Evolutionary conservation across 2,113 vertebrate genomes (phyloP).

Genomic region (Ptilonorhynchus violaceus): DNA sequence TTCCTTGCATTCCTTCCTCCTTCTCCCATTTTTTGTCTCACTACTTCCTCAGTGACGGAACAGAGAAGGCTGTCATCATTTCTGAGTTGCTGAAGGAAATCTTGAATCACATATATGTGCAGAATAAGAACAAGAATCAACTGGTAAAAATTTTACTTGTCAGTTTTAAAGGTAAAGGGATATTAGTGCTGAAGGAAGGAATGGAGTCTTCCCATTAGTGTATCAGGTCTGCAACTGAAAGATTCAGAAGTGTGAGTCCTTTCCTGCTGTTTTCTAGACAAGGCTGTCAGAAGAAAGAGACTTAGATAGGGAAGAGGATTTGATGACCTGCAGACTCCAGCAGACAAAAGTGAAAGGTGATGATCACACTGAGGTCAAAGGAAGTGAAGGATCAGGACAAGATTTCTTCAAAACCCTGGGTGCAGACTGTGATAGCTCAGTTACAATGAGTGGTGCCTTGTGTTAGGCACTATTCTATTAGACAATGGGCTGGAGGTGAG

Average conservation of each 20-base stretch:
- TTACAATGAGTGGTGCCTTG: neutral
- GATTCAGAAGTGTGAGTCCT: neutral
- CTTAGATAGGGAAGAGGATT: neutral
- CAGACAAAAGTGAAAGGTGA: neutral
- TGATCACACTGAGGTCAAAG: neutral
- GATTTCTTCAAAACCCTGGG: neutral
- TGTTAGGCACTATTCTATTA: neutral
- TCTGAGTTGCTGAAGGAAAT: neutral
- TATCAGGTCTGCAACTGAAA: fast-evolving
- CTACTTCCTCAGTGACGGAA: neutral
- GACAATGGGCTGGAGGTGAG: neutral
- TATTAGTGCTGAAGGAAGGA: neutral
- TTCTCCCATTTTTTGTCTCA: neutral
- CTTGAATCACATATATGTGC: neutral
- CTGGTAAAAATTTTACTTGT: neutral
- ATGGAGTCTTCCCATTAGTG: neutral
- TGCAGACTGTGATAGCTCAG: neutral
- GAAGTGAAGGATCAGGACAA: neutral
- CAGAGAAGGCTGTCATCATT: neutral
- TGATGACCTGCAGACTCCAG: neutral
- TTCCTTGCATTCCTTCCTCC: too few relatives aligned
- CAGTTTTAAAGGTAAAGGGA: neutral
- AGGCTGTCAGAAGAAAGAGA: neutral
- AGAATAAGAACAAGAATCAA: neutral
- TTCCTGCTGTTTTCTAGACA: neutral